phyloP scores from a whole-genome alignment of 1,140 invertebrate species.

The Euura saliciscinereae region DNA sequence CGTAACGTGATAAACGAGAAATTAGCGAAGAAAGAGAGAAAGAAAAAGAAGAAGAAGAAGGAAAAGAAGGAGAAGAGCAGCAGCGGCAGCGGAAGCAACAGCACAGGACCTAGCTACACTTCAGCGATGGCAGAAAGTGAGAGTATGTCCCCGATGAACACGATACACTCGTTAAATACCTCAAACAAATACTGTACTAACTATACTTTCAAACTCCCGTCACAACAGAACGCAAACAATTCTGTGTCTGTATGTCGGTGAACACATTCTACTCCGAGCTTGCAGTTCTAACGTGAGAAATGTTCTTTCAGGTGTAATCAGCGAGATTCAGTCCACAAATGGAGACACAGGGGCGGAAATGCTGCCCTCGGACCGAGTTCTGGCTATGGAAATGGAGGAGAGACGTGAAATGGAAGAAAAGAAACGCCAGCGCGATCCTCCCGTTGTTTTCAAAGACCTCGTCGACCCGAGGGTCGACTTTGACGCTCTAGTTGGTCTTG shows the following conservation, averaged over 20 bases:
- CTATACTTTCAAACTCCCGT: too few relatives aligned
- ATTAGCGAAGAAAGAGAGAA: conserved; percentile 72
- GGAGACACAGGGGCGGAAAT: conserved; percentile 49
- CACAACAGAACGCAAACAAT: too few relatives aligned
- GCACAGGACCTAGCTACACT: conserved; percentile 50
- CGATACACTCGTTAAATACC: neutral
- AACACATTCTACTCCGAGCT: too few relatives aligned
- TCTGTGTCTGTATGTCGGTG: too few relatives aligned
- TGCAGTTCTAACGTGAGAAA: too few relatives aligned
- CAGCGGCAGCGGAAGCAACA: conserved; percentile 48
- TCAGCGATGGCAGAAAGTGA: conserved; percentile 53
- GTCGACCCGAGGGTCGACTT: conserved; percentile 71
- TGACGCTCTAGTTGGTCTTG: conserved; percentile 65
- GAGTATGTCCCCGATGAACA: conserved; percentile 29
- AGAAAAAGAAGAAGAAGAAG: conserved; percentile 74
- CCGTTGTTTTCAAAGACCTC: conserved; percentile 80
- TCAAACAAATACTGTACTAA: too few relatives aligned
- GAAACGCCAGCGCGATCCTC: conserved; percentile 78
- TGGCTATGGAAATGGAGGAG: conserved; percentile 72
- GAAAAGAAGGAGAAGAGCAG: conserved; percentile 62
- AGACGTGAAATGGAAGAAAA: conserved; percentile 70
- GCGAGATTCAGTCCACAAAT: conserved; percentile 43
- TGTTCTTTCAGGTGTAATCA: conserved; percentile 32
- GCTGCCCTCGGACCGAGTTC: conserved; percentile 57
- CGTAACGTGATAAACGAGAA: conserved; percentile 76